A percentile compares a stretch with the other conserved stretches of the same genome.
Evolutionary conservation across 2,797 vertebrate genomes (phyloP).

Genomic region (Pelodytes ibericus): DNA sequence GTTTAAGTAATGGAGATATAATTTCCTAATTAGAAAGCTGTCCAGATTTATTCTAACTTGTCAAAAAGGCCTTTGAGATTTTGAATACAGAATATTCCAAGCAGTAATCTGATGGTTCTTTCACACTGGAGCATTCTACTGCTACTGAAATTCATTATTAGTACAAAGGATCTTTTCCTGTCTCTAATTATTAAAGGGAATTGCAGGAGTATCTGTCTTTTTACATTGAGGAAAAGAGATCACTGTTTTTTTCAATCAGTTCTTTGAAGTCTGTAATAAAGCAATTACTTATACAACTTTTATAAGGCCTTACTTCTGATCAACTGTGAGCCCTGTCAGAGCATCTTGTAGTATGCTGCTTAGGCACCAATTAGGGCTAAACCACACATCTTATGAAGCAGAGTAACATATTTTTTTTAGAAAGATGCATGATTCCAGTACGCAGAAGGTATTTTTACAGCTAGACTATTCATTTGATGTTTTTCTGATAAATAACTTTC

Average conservation of each 20-base stretch:
- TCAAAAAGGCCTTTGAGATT: background rate
- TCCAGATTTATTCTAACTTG: background rate
- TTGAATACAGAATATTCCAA: background rate
- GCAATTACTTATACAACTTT: slow-evolving; percentile 5
- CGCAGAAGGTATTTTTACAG: slow-evolving; percentile 22
- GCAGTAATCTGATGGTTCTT: background rate
- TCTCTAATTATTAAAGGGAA: background rate
- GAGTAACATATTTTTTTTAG: background rate
- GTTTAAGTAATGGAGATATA: background rate
- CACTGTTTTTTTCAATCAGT: background rate
- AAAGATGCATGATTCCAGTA: background rate
- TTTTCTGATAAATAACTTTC: background rate
- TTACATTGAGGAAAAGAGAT: background rate
- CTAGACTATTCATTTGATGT: background rate
- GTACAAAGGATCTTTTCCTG: background rate
- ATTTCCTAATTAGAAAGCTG: background rate
- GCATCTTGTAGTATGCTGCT: background rate
- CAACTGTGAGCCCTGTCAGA: background rate
- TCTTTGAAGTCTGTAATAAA: slow-evolving; percentile 15
- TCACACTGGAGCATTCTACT: too few species aligned
- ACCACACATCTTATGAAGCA: background rate
- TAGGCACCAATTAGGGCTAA: background rate
- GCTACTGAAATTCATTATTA: background rate
- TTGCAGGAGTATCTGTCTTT: background rate
- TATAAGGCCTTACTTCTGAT: background rate